Evolutionary conservation across 2,888 invertebrate species (phyloP), one percentile per base, ranked within the genome.

Genomic region (Cephus rjabovi): DNA sequence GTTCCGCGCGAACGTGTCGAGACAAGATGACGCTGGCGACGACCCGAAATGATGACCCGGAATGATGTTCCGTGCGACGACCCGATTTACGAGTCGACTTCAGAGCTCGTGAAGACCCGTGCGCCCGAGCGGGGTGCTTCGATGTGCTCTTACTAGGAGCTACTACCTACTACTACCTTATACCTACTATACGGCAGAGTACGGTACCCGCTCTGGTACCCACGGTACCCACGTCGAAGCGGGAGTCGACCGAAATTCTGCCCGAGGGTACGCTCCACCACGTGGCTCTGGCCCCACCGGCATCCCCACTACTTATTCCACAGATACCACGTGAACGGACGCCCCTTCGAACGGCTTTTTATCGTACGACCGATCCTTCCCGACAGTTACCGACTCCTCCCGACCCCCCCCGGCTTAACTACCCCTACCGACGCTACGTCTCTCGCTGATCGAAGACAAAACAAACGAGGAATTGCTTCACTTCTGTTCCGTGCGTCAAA

Each of bases 111-210:
- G 31, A 71, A 71, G 33, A 71, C 71, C 71, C 71, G 33, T 34
- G 71, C 71, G 71, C 71, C 33, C 71, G 71, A 31, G 23, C 71
- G 71, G 71, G 81, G 84, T 82, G 78, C 75, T 76, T 80, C 82
- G 83, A 83, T 84, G 85, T 84, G 86, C 83, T 86, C 84, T 83
- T 82, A 83, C 85, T 82, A 86, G 82, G 83, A 83, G 84, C 85
- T 81, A 84, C 86, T 84, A 85, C 85, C 83, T 83, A 84, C 85
- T 82, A 82, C 77, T 70, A 76, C 77, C 69, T 74, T 79, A 77
- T 69, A 35, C 75, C 34, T 56, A 76, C 77, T 40, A 71, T 76
- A 77, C 68, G 11, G 77, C 34, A 71, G 56, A 68, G 77, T 74
- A 81, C 80, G 71, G 71, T 71, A 71, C 71, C 71, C 71, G 35